Percentiles rank a stretch among this genome's conserved stretches.
Conservation (phyloP, 2,797 vertebrate species). For the Mycteria americana region DNA sequence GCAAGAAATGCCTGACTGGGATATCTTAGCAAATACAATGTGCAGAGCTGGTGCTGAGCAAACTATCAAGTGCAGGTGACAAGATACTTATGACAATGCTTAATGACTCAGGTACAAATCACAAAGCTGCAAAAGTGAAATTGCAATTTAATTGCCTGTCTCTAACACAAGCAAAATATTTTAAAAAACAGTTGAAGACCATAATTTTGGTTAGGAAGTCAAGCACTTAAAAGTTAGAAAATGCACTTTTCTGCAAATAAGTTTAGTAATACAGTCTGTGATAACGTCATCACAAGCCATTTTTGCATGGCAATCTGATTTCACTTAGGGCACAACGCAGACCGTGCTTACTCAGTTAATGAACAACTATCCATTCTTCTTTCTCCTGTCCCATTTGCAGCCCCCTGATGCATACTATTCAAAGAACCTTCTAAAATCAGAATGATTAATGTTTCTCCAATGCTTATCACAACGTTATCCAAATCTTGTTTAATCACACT, state of each 20-base stretch:
- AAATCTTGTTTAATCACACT: slow-evolving; percentile 47
- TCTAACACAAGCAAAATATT: neutral
- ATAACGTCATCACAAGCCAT: neutral
- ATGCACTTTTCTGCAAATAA: neutral
- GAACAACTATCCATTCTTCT: neutral
- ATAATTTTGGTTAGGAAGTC: neutral
- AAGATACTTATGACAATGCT: neutral
- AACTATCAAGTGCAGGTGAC: neutral
- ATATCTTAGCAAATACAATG: neutral
- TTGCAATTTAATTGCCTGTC: neutral
- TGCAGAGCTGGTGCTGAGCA: neutral
- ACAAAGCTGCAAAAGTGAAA: neutral
- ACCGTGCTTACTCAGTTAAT: neutral
- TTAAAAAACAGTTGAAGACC: neutral
- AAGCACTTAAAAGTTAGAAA: neutral
- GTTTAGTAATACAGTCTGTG: neutral
- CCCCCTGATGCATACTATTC: neutral
- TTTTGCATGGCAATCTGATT: neutral
- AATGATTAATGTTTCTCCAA: slow-evolving; percentile 29
- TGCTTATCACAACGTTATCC: neutral
- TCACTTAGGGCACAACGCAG: neutral
- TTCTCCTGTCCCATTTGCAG: slow-evolving; percentile 16
- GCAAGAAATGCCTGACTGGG: neutral
- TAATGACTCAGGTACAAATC: neutral
- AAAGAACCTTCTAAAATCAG: slow-evolving; percentile 3